Base-by-base conservation (phyloP, 2,797 vertebrate species). In the Peromyscus eremicus region DNA sequence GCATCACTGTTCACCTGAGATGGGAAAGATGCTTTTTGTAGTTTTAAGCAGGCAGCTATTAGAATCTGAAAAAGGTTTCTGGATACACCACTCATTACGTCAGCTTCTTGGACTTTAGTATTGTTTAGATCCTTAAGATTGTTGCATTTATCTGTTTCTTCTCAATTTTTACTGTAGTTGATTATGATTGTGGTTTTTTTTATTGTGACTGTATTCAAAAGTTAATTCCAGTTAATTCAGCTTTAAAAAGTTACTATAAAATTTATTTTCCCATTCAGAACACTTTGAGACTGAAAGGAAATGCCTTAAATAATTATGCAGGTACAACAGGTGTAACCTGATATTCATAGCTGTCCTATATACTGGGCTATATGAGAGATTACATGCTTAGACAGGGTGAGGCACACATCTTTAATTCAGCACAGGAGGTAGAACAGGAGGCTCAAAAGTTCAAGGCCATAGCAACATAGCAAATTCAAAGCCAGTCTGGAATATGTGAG, bases 101-200 rank as follows among this genome's bases (percentile, higher is more conserved):
- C 70, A 68, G 8, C 81, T 85, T 25, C 91, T 80, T 95, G 37
- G 34, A 73, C 89, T 87, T 55, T 84, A 75, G 8, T 89, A 86
- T 94, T 92, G 79, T 57, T 77, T 93, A 93, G 57, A 96, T 91
- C 85, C 62, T 76, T 94, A 89, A 92, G 64, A 49, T 49, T 93
- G 49, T 81, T 94, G 37, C 52, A 70, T 34, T 89, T 27, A 88
- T 76, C 80, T 81, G 34, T 23, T 90, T 64, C 1, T 17, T 83
- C 55, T 90, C 75, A 25, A 71, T 89, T 89, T 43, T 75, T 96
- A 84, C 29, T 79, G 0, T 89, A 75, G 16, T 84, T 87, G 23
- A 89, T 89, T 89, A 77, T 77, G 17, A 49, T 43, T 49, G 27
- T 19, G 37, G 37, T 76, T 16, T 86, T 76, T 16, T 86, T 66